phyloP scores from a whole-genome alignment of 2,113 vertebrate genomes.

The Platysteira castanea region DNA sequence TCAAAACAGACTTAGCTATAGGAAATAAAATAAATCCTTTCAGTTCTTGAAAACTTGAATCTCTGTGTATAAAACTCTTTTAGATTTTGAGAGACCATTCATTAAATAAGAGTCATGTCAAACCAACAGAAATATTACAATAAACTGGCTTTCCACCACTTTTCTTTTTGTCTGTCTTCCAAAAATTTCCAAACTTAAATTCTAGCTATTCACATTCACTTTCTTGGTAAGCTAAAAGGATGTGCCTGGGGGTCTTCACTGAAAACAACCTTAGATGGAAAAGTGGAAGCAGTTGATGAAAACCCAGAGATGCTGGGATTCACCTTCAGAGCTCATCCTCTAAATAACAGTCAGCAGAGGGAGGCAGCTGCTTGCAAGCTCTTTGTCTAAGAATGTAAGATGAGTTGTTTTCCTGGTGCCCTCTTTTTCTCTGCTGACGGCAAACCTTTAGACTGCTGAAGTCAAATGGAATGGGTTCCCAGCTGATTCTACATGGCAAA shows the following conservation, averaged over 20 bases:
- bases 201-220: neutral
- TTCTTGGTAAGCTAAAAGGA: neutral
- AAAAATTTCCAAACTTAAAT: neutral
- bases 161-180: neutral
- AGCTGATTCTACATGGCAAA: neutral
- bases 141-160: neutral
- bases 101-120: neutral
- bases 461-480: neutral
- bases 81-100: neutral
- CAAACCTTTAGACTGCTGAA: neutral
- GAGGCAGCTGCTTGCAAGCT: neutral
- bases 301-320: neutral
- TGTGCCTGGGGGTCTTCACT: no score
- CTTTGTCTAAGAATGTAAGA: neutral
- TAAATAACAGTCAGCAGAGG: neutral
- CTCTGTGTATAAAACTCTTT: neutral
- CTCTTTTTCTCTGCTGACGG: neutral
- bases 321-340: neutral
- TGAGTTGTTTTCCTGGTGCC: neutral
- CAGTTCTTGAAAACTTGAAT: neutral
- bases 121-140: neutral
- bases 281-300: neutral
- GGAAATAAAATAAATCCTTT: neutral
- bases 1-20: neutral
- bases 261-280: neutral